Base-by-base conservation (phyloP, 2,888 invertebrate species). In the Cheilosia vernalis region DNA sequence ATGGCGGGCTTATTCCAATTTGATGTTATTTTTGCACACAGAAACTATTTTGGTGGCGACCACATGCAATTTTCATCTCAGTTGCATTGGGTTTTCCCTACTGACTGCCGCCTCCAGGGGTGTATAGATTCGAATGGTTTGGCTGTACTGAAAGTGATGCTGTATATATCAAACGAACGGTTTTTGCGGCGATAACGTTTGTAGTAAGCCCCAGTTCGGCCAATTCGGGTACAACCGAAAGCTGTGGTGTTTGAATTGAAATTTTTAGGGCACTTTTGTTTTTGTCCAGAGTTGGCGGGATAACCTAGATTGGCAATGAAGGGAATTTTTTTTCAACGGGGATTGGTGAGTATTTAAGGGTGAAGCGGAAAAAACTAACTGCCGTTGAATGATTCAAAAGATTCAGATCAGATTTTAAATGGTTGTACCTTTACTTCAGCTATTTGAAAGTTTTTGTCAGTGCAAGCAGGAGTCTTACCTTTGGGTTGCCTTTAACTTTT, bases 31-130 rank as follows among this genome's bases (percentile, higher is more conserved):
- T 51, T 72, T 27, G 4, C 10, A 21, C 4, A 51, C 13, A 51
- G 30, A 70, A 47, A 49, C n/a, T 19, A 51, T 44, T 7, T 47
- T 37, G 21, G 4, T 17, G 47, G 49, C 53, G 60, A 82, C 83
- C 83, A 67, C 83, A 78, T 78, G 51, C 78, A 78, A 78, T 83
- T 83, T 78, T 73, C 78, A 78, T 78, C 51, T 78, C 73, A 67
- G 60, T 73, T 83, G 78, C 56, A 67, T 63, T 67, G 40, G 47
- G 30, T 58, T 78, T 72, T 78, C 42, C 66, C 66, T 51, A 73
- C 60, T 72, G 78, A 61, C 63, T 49, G 72, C 60, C 61, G 44
- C 61, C 49, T 49, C 19, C 5, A 55, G 78, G 27, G 44, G 63
- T 63, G 13, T 10, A 47, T 33, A 51, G 44, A 27, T 61, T 56